Evolutionary conservation across 2,888 invertebrate species (phyloP), one percentile per base, ranked within the genome.

Genomic region (Drosophila cognata): DNA sequence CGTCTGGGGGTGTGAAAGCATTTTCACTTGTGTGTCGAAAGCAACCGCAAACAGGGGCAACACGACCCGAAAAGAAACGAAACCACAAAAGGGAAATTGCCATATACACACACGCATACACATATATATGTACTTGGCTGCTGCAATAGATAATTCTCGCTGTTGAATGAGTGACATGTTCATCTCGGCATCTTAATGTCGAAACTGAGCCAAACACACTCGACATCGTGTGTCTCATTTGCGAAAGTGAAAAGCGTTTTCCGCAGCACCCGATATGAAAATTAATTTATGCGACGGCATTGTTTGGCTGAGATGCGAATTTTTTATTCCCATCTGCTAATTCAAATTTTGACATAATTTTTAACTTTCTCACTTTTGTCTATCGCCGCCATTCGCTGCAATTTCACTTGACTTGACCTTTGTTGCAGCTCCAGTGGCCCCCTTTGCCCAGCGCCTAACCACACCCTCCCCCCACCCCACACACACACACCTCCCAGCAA

Each of bases 261-360:
- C 83, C 66, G 51, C 71, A 41, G 59, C 70, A 35, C 71, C 86
- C 86, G 84, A 88, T 85, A 83, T 81, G 53, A 68, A 77, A 89
- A 82, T 75, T 88, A 72, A 85, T 89, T 80, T 77, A 82, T 89
- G 72, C 79, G 18, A 50, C n/a, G 58, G 75, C 74, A 82, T 79
- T 79, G 79, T 79, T 60, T 50, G 46, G 21, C 33, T 31, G 50
- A 46, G 46, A 25, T 51, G 48, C 55, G 56, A 58, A 33, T 55
- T 62, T 70, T 68, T 46, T 55, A 38, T 76, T 78, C 76, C 68
- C 84, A 75, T 68, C 71, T 36, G 71, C 74, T 77, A 80, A 89
- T 89, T 88, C 83, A 88, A 82, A 84, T 88, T 90, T 88, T 90
- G 90, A 89, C 90, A 88, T 90, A 84, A 90, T 89, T 87, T 88